Evolutionary conservation across 1,140 invertebrate genomes (phyloP), one percentile per base, ranked within the genome.

Genomic region (Cheumatopsyche charites): DNA sequence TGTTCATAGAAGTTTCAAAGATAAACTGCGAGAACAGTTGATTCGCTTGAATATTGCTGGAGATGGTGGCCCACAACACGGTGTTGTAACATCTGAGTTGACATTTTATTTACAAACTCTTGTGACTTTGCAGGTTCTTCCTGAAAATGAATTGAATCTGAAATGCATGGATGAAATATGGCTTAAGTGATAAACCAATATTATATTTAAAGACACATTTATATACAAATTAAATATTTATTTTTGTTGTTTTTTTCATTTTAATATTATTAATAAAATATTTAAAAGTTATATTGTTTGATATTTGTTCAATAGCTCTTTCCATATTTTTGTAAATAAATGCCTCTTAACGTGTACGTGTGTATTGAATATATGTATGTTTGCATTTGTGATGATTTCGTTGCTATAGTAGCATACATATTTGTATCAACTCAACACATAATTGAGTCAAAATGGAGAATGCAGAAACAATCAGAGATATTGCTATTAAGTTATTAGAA

Each of bases 91-190:
- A 25, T 94, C 95, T 23, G 97, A 99, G 87, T 84, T 98, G 78
- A 94, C 93, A 58, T 98, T 98, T 86, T 99, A 98, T 83, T 87
- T 96, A 72, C 93, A 97, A 83, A 97, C 94, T 76, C 86, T 98
- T 73, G 90, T 92, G 80, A 92, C 91, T 75, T 83, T 97, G 21
- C 91, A 93, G 80, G 89, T 93, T n/a, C 84, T 94, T 77, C 90
- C 91, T 9, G 84, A 87, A 62, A 87, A 90, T 75, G 90, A 92
- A 79, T 80, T 91, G 77, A 87, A 88, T 79, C 88, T 92, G 77
- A 88, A 89, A 78, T 90, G 90, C 78, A 88, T 93, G 85, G 90
- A 90, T 81, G 90, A 92, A 80, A 91, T 94, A 79, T 94, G 92
- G 91, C 69, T 73, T 13, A 76, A 76, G 66, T 76, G 58, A 76